phyloP scores from a whole-genome alignment of 2,888 invertebrate species.

The Melanotus villosus region DNA sequence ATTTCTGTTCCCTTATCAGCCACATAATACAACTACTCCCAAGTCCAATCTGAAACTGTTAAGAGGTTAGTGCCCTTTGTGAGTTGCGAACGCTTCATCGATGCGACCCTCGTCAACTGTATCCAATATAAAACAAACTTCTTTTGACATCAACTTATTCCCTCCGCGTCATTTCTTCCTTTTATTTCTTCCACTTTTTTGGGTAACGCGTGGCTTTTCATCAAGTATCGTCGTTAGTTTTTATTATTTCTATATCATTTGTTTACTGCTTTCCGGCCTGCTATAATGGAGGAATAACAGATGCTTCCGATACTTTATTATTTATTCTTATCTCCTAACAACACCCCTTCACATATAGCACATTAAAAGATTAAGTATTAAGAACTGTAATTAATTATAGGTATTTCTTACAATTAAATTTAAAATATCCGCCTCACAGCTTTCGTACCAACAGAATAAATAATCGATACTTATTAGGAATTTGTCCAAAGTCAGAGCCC shows the following conservation, averaged over 20 bases:
- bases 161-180: slow-evolving; percentile 17
- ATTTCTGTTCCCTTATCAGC: neutral
- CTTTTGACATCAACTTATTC: slow-evolving; percentile 26
- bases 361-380: too few relatives aligned
- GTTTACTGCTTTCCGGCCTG: too few relatives aligned
- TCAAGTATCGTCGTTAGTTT: slow-evolving; percentile 5
- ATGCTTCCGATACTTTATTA: too few relatives aligned
- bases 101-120: slow-evolving; percentile 25
- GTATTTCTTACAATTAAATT: too few relatives aligned
- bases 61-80: slow-evolving; percentile 17
- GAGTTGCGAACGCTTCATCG: slow-evolving; percentile 17
- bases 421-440: too few relatives aligned
- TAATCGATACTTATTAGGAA: too few relatives aligned
- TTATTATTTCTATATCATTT: neutral
- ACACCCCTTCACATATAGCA: too few relatives aligned
- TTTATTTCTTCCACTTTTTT: slow-evolving; percentile 22
- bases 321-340: too few relatives aligned
- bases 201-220: slow-evolving; percentile 3
- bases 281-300: too few relatives aligned
- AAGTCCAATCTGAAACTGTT: slow-evolving; percentile 19
- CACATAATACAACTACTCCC: slow-evolving; percentile 17
- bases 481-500: too few relatives aligned
- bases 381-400: too few relatives aligned
- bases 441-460: too few relatives aligned
- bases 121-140: slow-evolving; percentile 28